Percentiles rank a stretch among this genome's conserved stretches.
Evolutionary conservation across 2,113 vertebrate genomes (phyloP).

Genomic region (Lates calcarifer): DNA sequence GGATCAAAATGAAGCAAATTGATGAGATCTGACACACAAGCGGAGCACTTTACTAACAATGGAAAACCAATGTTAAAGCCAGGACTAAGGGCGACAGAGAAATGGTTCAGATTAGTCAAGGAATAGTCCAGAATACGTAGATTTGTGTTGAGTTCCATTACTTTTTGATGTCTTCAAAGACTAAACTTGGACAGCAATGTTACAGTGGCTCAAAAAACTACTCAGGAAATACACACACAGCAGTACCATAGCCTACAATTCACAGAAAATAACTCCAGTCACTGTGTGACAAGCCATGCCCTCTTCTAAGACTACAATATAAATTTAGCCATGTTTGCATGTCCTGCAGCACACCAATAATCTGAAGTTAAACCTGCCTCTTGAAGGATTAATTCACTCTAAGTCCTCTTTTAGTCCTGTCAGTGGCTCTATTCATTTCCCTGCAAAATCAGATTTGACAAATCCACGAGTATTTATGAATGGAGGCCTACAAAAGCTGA

Average conservation of each 20-base stretch:
- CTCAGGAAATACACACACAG: neutral
- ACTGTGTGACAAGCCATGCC: neutral
- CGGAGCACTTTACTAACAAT: neutral
- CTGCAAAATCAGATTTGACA: constrained; percentile 47
- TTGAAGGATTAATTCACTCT: constrained; percentile 43
- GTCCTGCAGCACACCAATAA: constrained; percentile 40
- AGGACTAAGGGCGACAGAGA: neutral
- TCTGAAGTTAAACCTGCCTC: constrained; percentile 52
- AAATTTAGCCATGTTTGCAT: constrained; percentile 39
- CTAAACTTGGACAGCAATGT: neutral
- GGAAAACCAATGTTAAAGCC: neutral
- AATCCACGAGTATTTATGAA: constrained; percentile 50
- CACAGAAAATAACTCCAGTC: neutral
- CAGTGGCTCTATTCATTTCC: constrained; percentile 45
- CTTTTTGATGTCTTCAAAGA: neutral
- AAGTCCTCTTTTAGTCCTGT: constrained; percentile 34
- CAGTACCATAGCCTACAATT: neutral
- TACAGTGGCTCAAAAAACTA: neutral
- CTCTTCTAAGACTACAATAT: neutral
- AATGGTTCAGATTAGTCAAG: neutral
- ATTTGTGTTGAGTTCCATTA: neutral
- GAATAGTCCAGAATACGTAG: neutral
- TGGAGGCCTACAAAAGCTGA: constrained; percentile 37
- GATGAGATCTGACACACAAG: constrained; percentile 15
- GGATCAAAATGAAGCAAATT: constrained; percentile 18